phyloP scores from a whole-genome alignment of 2,113 vertebrate species.

The Mesocricetus auratus region DNA sequence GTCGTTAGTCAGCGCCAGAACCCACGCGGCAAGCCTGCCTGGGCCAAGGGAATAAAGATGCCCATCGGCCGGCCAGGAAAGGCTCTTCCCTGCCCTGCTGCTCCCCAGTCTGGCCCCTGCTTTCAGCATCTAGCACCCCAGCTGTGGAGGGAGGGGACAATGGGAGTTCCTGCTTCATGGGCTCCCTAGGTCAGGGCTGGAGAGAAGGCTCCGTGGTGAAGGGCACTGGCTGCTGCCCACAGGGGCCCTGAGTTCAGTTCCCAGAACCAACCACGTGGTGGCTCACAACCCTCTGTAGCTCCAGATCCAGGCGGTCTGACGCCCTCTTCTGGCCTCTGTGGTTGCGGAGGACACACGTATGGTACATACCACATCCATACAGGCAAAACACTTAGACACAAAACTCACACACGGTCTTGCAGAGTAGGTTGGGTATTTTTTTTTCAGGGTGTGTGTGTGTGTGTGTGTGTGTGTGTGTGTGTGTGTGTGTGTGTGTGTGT shows the following conservation, averaged over 20 bases:
- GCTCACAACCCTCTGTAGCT: too few species aligned
- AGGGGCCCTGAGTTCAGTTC: not conserved
- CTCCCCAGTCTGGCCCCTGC: not conserved
- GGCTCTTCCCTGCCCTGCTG: not conserved
- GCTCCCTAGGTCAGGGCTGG: not conserved
- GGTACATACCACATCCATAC: not conserved
- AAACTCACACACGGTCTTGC: not conserved
- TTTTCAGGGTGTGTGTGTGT: not conserved
- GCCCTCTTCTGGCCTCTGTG: not conserved
- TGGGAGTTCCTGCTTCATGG: not conserved
- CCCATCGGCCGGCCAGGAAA: not conserved
- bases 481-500: not conserved
- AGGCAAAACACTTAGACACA: not conserved
- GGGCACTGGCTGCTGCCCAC: not conserved
- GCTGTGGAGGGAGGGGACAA: not conserved
- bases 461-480: not conserved
- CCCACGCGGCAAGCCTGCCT: not conserved
- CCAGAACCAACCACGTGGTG: not conserved
- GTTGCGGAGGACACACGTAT: not conserved
- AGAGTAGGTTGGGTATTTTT: not conserved
- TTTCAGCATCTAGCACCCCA: not conserved
- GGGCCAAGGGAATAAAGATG: not conserved
- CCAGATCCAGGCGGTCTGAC: not conserved
- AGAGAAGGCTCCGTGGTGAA: too few species aligned
- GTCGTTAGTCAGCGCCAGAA: not conserved